Percentiles rank a stretch among this genome's conserved stretches.
These are phyloP conservation scores for Galeopsomyia nigrocyanea DNA, from an alignment of 2,888 invertebrate species.

Conservation along the genomic window DNA sequence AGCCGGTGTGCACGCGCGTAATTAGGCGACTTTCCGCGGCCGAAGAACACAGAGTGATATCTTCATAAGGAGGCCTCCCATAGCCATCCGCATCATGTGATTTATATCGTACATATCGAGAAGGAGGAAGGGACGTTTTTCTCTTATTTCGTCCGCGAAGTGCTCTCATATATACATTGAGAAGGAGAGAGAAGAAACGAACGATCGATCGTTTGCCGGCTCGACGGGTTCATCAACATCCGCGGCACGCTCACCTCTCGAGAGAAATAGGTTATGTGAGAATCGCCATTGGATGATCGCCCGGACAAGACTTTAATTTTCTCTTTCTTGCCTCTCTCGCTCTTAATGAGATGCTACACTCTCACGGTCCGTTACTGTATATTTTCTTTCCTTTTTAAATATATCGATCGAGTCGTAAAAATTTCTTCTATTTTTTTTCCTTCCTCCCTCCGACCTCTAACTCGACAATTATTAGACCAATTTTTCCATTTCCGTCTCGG, in stretches of 20 bases:
- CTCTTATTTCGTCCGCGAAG: background rate
- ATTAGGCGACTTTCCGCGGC: constrained; percentile 36
- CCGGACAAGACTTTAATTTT: constrained; percentile 30
- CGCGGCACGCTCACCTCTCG: constrained; percentile 26
- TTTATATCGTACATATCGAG: constrained; percentile 20
- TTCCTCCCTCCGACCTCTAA: background rate
- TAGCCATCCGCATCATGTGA: constrained; percentile 3
- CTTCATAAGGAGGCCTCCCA: constrained; percentile 22
- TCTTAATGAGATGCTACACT: constrained; percentile 22
- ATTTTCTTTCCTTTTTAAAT: too few species aligned
- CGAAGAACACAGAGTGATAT: constrained; percentile 31
- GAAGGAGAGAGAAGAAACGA: constrained; percentile 14
- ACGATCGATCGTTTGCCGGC: constrained; percentile 41
- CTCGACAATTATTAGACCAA: too few species aligned
- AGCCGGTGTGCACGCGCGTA: constrained; percentile 30
- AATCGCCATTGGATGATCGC: constrained; percentile 1
- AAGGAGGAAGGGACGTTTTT: too few species aligned
- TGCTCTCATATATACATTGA: constrained; percentile 15
- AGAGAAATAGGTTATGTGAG: constrained; percentile 33
- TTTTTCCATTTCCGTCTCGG: too few species aligned
- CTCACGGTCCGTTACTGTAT: too few species aligned
- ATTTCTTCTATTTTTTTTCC: background rate
- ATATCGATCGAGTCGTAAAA: background rate
- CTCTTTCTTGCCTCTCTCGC: constrained; percentile 22
- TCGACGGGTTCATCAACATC: constrained; percentile 52